These are phyloP conservation scores for Euzophera pinguis DNA, from an alignment of 2,888 invertebrate genomes.

Conservation along the genomic window DNA sequence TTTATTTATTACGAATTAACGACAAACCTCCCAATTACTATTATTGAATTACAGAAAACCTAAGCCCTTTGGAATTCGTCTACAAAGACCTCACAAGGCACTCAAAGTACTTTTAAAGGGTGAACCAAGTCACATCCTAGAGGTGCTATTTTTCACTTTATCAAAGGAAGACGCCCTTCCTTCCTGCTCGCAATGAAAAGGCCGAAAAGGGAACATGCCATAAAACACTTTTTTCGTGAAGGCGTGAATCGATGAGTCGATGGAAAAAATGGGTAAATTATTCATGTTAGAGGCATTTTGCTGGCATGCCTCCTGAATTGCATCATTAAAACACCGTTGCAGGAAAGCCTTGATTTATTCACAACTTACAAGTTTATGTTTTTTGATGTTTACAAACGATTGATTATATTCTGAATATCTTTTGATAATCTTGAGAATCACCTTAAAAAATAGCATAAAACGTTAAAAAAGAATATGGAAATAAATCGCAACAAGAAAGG, in stretches of 20 bases:
- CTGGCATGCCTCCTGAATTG: constrained; percentile 22
- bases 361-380: too few relatives aligned
- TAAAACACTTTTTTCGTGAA: constrained; percentile 54
- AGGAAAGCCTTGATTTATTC: constrained; percentile 14
- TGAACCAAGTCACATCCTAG: constrained; percentile 53
- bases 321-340: constrained; percentile 13
- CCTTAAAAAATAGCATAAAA: too few relatives aligned
- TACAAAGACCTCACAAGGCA: constrained; percentile 35
- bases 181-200: constrained; percentile 62
- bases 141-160: constrained; percentile 72
- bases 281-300: constrained; percentile 30
- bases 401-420: too few relatives aligned
- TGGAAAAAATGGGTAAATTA: constrained; percentile 35
- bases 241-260: constrained; percentile 44
- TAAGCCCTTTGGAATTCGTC: constrained; percentile 35
- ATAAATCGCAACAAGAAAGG: too few relatives aligned
- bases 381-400: background rate
- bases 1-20: too few relatives aligned
- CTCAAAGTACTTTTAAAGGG: constrained; percentile 44
- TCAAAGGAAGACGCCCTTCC: constrained; percentile 69
- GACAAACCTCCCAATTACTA: background rate
- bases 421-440: too few relatives aligned
- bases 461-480: too few relatives aligned
- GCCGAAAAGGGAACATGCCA: constrained; percentile 59
- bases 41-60: constrained; percentile 14